A percentile compares a stretch with the other conserved stretches of the same genome.
These are phyloP conservation scores for Urocynchramus pylzowi DNA, from an alignment of 2,113 vertebrate species.

Conservation along the genomic window DNA sequence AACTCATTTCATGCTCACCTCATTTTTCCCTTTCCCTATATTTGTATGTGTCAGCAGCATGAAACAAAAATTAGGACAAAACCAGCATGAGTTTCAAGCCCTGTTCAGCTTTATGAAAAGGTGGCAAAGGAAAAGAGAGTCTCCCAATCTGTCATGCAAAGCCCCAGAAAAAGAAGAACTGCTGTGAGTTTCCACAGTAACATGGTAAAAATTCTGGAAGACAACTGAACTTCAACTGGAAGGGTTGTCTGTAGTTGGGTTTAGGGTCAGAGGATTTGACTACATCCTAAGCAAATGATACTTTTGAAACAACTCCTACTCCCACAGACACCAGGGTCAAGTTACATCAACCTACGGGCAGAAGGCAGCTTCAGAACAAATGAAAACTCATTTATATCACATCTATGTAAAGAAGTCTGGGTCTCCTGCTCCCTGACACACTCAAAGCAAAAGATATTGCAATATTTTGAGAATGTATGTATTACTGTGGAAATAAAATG, in stretches of 20 bases:
- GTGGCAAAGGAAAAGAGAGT: not conserved
- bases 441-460: not conserved
- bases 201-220: not conserved
- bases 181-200: not conserved
- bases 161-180: not conserved
- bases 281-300: not conserved
- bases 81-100: not conserved
- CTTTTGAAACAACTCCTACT: not conserved
- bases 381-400: not conserved
- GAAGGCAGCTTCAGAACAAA: not conserved
- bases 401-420: not conserved
- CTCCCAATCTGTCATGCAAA: not conserved
- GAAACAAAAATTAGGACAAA: slow-evolving; percentile 29
- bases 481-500: not conserved
- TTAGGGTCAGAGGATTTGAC: not conserved
- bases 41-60: not conserved
- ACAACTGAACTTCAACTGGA: not conserved
- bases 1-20: not conserved
- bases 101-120: not conserved
- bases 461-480: not conserved
- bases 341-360: not conserved
- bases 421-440: not conserved
- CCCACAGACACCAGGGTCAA: not conserved
- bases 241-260: not conserved
- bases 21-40: slow-evolving; percentile 7